Conservation (phyloP, 2,797 vertebrate genomes). For the Huso huso region DNA sequence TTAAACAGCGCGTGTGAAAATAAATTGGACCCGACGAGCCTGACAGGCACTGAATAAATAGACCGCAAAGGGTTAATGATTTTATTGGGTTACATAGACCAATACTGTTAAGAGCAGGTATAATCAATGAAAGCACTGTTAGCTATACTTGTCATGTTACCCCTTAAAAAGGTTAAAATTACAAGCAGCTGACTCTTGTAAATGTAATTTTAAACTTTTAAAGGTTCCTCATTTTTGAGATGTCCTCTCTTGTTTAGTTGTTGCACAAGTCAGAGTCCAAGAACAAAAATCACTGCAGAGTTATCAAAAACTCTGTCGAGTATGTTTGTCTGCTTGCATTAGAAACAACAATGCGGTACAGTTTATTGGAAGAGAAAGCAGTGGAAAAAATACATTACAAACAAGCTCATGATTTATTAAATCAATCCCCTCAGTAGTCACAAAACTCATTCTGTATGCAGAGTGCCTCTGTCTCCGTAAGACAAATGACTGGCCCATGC, state of each 20-base stretch:
- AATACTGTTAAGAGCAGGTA: background rate
- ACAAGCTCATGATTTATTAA: slow-evolving; percentile 73
- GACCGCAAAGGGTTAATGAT: too few species aligned
- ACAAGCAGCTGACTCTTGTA: background rate
- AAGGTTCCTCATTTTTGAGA: background rate
- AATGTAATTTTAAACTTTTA: slow-evolving; percentile 9
- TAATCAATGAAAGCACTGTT: slow-evolving; percentile 10
- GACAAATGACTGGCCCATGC: slow-evolving; percentile 54
- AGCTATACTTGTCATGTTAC: slow-evolving; percentile 10
- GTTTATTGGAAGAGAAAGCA: slow-evolving; percentile 39
- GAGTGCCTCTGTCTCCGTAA: slow-evolving; percentile 33
- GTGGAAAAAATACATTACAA: slow-evolving; percentile 56
- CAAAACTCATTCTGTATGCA: slow-evolving; percentile 59
- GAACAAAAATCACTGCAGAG: background rate
- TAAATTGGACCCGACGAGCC: too few species aligned
- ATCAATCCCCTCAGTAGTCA: slow-evolving; percentile 61
- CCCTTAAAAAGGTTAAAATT: slow-evolving; percentile 14
- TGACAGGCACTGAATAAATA: too few species aligned
- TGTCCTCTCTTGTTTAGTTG: background rate
- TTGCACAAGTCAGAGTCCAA: background rate
- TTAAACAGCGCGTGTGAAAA: too few species aligned
- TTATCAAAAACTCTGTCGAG: slow-evolving; percentile 12
- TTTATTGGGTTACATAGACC: too few species aligned
- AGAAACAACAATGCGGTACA: slow-evolving; percentile 30
- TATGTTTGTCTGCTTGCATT: slow-evolving; percentile 17